Base-by-base conservation (phyloP, 2,797 vertebrate species). In the Poeciliopsis paucimaculata region DNA sequence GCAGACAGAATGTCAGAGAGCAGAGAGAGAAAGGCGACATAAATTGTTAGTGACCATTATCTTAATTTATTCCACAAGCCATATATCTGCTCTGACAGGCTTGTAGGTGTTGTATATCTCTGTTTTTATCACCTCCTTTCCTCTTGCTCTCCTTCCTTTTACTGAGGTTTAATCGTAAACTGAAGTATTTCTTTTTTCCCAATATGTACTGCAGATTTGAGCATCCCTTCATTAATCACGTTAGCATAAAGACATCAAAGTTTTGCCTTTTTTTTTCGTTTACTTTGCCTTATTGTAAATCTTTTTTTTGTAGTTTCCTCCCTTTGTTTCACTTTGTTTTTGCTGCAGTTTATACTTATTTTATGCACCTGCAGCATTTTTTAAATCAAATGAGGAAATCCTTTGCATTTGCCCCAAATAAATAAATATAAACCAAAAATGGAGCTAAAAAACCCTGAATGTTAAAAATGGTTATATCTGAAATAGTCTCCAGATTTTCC, bases 11-110 rank as follows among this genome's bases (percentile, higher is more conserved):
- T 31, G 45, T 70, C 41, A 45, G 28, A 81, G 81, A 20, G 41
- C 47, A 70, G 68, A 81, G 34, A 68, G 77, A 75, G 64, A 83
- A 82, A 84, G 64, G 73, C 76, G 41, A 79, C 46, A 71, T 20
- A 26, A 64, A 39, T 51, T 39, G 43, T 80, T 75, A 80, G 80
- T 5, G 84, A 89, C 81, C 84, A 73, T 47, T 62, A 49, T 74
- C 64, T 72, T 88, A 80, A 94, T 92, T 92, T 90, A 90, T 90
- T 84, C 45, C 82, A 51, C 74, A 11, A 2, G 43, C 75, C 60
- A 49, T 88, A 91, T 80, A 46, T 90, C 84, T 55, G 47, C 36
- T 51, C 36, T 45, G 87, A 23, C 41, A 18, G 57, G 60, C 47
- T 47, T 66, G 47, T 79, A 26, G 46, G 60, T 51, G 72, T 49